Evolutionary conservation across 2,113 vertebrate genomes (phyloP), one percentile per base, ranked within the genome.

Genomic region (Deroptyus accipitrinus): DNA sequence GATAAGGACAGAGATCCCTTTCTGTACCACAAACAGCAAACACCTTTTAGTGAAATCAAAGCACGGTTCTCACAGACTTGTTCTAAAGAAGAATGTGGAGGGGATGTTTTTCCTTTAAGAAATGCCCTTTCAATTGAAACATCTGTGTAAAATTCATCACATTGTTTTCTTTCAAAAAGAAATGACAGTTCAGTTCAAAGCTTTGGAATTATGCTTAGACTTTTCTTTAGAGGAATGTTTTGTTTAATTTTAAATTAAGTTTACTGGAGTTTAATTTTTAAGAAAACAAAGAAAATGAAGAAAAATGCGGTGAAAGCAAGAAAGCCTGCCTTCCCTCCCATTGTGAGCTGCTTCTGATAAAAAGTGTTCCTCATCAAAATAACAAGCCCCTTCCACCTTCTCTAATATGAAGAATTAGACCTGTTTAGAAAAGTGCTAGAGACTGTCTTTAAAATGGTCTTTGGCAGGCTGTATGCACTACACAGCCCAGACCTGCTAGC

Each of bases 81-180:
- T 62, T 90, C 37, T 44, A 33, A 46, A 69, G 59, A n/a, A 80
- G 48, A 67, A 83, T 54, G 54, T 31, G 33, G 39, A 88, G 30
- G 27, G 55, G 51, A 94, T 52, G 16, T 33, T 91, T 87, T 78
- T 61, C 52, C 89, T 92, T 92, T 87, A 93, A 92, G 85, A 93
- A 96, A 64, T 84, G 87, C 46, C 78, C 2, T 3, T 76, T 87
- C 57, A 51, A 78, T 95, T 89, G 86, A 94, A 96, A 95, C 94
- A 97, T 89, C 89, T 95, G 94, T 95, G 74, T 81, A 89, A 92
- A 92, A 95, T 92, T 54, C 92, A 92, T 83, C 90, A 83, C 79
- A 92, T 87, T 95, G 95, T 94, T 95, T 88, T 92, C 62, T 68
- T 92, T 82, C 73, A 68, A 82, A 91, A 95, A 92, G 69, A 91